Conservation (phyloP, 1,140 invertebrate genomes). For the Lordiphosa clarofinis region DNA sequence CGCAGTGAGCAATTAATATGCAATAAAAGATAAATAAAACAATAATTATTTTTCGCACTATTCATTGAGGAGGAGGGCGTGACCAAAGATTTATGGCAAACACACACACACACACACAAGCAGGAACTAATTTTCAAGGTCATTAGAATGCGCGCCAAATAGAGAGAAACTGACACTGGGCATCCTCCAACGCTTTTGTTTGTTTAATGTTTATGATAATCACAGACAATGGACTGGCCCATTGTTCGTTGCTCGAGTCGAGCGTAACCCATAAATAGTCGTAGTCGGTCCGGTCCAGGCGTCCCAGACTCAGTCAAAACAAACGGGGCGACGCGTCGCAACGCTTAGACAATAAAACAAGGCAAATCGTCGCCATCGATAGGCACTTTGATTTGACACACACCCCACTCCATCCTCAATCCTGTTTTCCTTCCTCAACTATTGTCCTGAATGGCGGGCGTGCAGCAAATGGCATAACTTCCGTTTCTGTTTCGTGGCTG, state of each 20-base stretch:
- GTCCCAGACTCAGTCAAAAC: constrained; percentile 55
- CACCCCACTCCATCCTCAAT: constrained; percentile 6
- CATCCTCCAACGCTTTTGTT: constrained; percentile 52
- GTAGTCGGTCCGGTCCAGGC: too few relatives aligned
- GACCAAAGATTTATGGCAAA: constrained; percentile 1
- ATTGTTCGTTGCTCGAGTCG: constrained; percentile 36
- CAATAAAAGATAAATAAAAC: constrained; percentile 41
- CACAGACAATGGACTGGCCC: constrained; percentile 57
- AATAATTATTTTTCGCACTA: constrained; percentile 39
- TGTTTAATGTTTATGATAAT: constrained; percentile 76
- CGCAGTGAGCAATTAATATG: constrained; percentile 8
- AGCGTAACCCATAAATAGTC: constrained; percentile 76
- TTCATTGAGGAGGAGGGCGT: neutral
- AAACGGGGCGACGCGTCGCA: constrained; percentile 42
- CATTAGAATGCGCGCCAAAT: constrained; percentile 60
- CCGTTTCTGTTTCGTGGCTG: constrained; percentile 68
- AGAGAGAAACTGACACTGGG: constrained; percentile 39
- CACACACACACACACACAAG: constrained; percentile 8
- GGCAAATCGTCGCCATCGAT: constrained; percentile 69
- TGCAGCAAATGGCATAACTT: constrained; percentile 77
- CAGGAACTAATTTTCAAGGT: constrained; percentile 79
- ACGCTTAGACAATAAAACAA: constrained; percentile 62
- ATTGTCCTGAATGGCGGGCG: constrained; percentile 65
- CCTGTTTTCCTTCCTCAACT: constrained; percentile 25
- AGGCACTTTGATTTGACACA: constrained; percentile 67